These are phyloP conservation scores for Trichoplax adhaerens DNA, from an alignment of 37 sponge, comb jelly and placozoan genomes.

Conservation along the genomic window DNA sequence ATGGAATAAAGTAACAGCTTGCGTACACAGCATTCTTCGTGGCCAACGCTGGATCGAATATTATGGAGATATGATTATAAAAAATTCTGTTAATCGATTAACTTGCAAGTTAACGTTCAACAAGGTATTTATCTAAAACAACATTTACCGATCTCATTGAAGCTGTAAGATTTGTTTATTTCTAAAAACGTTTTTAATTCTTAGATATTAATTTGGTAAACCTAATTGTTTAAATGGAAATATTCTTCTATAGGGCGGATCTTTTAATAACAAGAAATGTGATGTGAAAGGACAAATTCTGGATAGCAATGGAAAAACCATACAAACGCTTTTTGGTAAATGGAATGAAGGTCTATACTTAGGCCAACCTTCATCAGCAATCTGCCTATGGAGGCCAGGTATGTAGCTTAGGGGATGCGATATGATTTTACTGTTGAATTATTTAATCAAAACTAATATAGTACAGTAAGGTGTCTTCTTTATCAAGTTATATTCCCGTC, in stretches of 20 bases:
- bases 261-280: constrained; percentile 56
- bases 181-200: not conserved
- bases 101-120: constrained; percentile 51
- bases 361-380: too few relatives aligned
- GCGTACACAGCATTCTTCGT: constrained; percentile 56
- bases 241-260: constrained; percentile 25
- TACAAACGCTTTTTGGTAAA: too few relatives aligned
- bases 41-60: constrained; percentile 68
- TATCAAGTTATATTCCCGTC: too few relatives aligned
- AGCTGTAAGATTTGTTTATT: not conserved
- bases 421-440: too few relatives aligned
- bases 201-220: not conserved
- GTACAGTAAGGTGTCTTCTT: too few relatives aligned
- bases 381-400: not conserved
- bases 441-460: too few relatives aligned
- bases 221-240: not conserved
- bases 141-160: not conserved
- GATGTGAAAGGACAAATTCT: constrained; percentile 44
- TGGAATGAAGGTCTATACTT: too few relatives aligned
- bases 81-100: constrained; percentile 28
- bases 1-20: constrained; percentile 71
- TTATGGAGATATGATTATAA: constrained; percentile 58
- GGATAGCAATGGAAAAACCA: constrained; percentile 17
- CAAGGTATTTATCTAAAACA: constrained; percentile 20
- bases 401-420: not conserved